phyloP scores from a whole-genome alignment of 2,888 invertebrate species.

The Volucella inanis region DNA sequence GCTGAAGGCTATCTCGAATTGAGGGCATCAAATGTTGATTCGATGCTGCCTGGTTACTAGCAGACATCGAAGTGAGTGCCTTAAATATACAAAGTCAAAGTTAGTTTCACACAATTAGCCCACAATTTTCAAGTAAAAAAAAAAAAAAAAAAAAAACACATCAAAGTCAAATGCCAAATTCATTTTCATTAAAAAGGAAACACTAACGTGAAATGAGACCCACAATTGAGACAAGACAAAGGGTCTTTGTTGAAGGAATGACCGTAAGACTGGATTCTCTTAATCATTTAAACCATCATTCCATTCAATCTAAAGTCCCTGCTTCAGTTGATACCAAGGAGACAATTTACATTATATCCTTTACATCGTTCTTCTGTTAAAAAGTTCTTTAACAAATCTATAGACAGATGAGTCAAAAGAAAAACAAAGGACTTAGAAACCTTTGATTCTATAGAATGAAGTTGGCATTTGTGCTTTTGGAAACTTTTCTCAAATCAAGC shows the following conservation, averaged over 20 bases:
- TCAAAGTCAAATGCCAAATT: conserved; percentile 45
- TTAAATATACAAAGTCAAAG: conserved; percentile 64
- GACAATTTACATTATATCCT: not conserved
- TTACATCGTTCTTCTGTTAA: not conserved
- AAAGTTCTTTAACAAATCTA: not conserved
- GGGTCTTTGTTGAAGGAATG: not conserved
- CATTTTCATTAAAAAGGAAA: conserved; percentile 2
- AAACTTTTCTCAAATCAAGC: conserved; percentile 39
- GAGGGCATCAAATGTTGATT: conserved; percentile 87
- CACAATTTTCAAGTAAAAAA: not conserved
- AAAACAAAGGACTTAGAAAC: not conserved
- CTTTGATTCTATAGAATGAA: conserved; percentile 4
- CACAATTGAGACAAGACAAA: not conserved
- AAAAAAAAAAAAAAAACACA: too few relatives aligned
- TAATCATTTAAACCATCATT: not conserved
- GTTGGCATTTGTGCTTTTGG: conserved; percentile 48
- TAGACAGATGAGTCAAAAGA: not conserved
- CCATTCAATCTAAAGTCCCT: not conserved
- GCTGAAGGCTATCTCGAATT: conserved; percentile 86
- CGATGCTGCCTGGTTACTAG: conserved; percentile 85
- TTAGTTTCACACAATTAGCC: not conserved
- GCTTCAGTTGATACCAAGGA: not conserved
- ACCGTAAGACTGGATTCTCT: not conserved
- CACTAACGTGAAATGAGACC: not conserved
- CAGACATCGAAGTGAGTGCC: conserved; percentile 86